Percentiles rank a stretch among this genome's conserved stretches.
Evolutionary conservation across 1,140 invertebrate species (phyloP).

Genomic region (Andrena cerasifolii): DNA sequence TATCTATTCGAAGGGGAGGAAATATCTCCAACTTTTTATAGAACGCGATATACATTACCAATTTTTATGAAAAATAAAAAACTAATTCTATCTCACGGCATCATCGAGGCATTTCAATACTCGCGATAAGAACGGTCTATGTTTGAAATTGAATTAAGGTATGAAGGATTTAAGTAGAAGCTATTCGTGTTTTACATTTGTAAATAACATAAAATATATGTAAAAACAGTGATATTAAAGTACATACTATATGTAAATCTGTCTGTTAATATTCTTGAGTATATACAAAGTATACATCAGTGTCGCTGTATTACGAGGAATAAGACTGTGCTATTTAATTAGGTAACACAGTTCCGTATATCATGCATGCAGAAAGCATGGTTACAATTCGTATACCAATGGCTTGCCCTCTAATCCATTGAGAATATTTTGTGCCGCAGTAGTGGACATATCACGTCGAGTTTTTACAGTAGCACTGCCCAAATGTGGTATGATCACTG

Average conservation of each 20-base stretch:
- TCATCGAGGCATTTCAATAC: conserved; percentile 16
- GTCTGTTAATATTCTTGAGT: conserved; percentile 17
- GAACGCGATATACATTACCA: conserved; percentile 9
- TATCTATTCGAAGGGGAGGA: neutral
- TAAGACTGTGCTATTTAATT: conserved; percentile 5
- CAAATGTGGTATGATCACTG: conserved; percentile 92
- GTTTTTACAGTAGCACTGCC: conserved; percentile 92
- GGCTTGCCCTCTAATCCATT: conserved; percentile 88
- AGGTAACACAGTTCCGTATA: neutral
- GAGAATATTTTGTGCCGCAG: conserved; percentile 91
- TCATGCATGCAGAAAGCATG: neutral
- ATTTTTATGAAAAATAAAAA: conserved; percentile 29
- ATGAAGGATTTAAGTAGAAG: conserved; percentile 16
- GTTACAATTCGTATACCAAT: conserved; percentile 82
- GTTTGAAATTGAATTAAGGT: neutral
- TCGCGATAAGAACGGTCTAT: conserved; percentile 10
- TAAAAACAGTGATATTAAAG: conserved; percentile 24
- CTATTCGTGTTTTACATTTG: conserved; percentile 9
- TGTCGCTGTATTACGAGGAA: conserved; percentile 3
- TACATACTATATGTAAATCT: neutral
- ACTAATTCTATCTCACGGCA: neutral
- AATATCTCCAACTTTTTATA: neutral
- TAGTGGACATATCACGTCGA: conserved; percentile 89
- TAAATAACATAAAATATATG: conserved; percentile 35
- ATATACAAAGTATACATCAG: neutral